Conservation (phyloP, 1,140 invertebrate genomes). For the Drosophila arizonae region DNA sequence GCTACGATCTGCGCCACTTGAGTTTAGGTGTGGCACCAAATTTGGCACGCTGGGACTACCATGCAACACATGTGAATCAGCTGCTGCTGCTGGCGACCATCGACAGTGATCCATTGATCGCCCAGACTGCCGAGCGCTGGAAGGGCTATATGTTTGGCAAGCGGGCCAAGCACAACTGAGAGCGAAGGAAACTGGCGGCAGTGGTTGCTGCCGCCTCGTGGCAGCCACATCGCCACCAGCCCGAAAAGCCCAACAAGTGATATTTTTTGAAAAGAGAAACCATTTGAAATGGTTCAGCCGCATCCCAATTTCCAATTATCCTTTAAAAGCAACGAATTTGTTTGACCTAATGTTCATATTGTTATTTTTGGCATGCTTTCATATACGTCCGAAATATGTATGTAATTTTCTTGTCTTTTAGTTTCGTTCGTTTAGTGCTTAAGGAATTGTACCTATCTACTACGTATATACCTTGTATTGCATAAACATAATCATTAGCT, state of each 20-base stretch:
- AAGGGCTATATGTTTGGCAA: slow-evolving; percentile 98
- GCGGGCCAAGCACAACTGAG: slow-evolving; percentile 92
- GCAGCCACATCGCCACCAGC: slow-evolving; percentile 27
- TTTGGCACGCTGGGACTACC: slow-evolving; percentile 97
- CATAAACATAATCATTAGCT: slow-evolving; percentile 49
- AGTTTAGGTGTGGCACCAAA: slow-evolving; percentile 95
- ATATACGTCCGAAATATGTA: slow-evolving; percentile 26
- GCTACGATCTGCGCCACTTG: slow-evolving; percentile 97
- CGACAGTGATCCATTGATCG: slow-evolving; percentile 92
- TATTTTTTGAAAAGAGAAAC: slow-evolving; percentile 33
- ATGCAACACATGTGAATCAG: slow-evolving; percentile 98
- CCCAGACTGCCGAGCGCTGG: slow-evolving; percentile 95
- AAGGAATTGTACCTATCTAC: slow-evolving; percentile 60
- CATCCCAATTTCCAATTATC: slow-evolving; percentile 8
- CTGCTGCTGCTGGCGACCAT: slow-evolving; percentile 94
- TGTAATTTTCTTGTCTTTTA: slow-evolving; percentile 22
- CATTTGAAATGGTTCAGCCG: slow-evolving; percentile 69
- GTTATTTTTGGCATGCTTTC: slow-evolving; percentile 14
- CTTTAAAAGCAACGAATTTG: slow-evolving; percentile 24
- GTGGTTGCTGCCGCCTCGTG: slow-evolving; percentile 42
- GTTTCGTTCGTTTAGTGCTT: slow-evolving; percentile 33
- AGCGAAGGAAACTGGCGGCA: slow-evolving; percentile 63
- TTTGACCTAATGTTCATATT: slow-evolving; percentile 13
- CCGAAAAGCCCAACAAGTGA: slow-evolving; percentile 39
- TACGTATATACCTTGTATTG: slow-evolving; percentile 54